A percentile compares a stretch with the other conserved stretches of the same genome.
Conservation (phyloP, 2,797 vertebrate genomes). For the Pantherophis vulpinus region DNA sequence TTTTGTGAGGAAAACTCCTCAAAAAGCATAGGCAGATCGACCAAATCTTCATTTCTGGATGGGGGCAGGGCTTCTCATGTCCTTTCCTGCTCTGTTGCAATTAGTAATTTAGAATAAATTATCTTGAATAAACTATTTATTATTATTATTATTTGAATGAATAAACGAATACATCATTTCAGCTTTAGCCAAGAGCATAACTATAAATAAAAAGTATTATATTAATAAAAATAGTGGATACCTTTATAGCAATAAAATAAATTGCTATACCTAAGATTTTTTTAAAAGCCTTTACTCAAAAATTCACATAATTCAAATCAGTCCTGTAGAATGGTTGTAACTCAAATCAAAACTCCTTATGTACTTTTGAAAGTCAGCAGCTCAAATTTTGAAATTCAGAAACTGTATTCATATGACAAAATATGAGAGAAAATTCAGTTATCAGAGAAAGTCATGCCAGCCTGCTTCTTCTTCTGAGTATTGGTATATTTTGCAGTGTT, state of each 20-base stretch:
- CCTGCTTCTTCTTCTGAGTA: not conserved
- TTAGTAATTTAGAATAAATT: not conserved
- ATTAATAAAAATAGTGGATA: not conserved
- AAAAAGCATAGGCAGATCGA: not conserved
- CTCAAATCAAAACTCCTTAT: not conserved
- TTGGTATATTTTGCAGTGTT: too few species aligned
- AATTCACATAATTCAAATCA: not conserved
- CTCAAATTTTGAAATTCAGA: not conserved
- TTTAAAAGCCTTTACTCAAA: not conserved
- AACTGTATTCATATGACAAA: not conserved
- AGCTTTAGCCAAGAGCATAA: not conserved
- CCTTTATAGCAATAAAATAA: not conserved
- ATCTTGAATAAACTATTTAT: not conserved
- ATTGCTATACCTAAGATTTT: not conserved
- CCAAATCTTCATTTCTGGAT: not conserved
- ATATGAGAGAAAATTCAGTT: not conserved
- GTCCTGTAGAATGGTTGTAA: not conserved
- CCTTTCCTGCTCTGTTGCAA: not conserved
- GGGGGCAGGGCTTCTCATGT: not conserved
- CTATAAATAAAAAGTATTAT: not conserved
- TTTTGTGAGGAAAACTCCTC: not conserved
- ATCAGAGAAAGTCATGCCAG: not conserved
- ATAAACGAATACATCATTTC: not conserved
- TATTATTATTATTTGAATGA: not conserved
- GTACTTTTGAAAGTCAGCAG: not conserved